Evolutionary conservation across 2,888 invertebrate genomes (phyloP).

Genomic region (Acleris cristana): DNA sequence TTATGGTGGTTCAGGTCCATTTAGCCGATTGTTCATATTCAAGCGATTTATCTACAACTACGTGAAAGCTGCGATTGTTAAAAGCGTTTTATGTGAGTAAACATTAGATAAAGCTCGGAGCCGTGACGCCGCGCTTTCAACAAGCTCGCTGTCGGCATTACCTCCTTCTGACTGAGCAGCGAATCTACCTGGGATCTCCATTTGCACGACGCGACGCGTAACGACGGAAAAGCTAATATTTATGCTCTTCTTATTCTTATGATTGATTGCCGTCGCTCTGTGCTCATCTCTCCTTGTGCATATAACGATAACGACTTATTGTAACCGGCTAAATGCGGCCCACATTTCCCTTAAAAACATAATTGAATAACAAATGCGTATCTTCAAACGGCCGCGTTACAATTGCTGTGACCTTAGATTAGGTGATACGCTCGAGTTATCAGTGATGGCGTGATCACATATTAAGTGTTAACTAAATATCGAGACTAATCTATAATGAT

Average conservation of each 20-base stretch:
- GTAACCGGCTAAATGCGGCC: neutral
- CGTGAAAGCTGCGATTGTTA: constrained; percentile 15
- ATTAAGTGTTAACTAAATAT: constrained; percentile 11
- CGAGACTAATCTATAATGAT: constrained; percentile 11
- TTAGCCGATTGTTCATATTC: neutral
- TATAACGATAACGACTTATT: constrained; percentile 22
- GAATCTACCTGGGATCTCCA: constrained; percentile 35
- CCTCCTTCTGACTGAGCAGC: constrained; percentile 33
- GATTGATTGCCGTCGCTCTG: constrained; percentile 29
- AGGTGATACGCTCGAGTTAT: constrained; percentile 8
- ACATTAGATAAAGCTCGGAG: constrained; percentile 23
- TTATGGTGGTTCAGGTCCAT: too few species aligned
- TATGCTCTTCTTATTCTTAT: constrained; percentile 26
- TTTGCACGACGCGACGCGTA: constrained; percentile 24
- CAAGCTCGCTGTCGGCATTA: constrained; percentile 26
- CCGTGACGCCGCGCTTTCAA: constrained; percentile 27
- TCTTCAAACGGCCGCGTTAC: neutral
- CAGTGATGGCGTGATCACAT: constrained; percentile 10
- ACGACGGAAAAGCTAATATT: constrained; percentile 34
- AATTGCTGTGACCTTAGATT: constrained; percentile 16
- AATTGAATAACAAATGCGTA: neutral
- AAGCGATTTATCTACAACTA: constrained; percentile 18
- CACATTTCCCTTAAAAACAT: neutral
- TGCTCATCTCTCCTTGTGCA: constrained; percentile 20
- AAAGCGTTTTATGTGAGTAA: constrained; percentile 29